phyloP scores from a whole-genome alignment of 2,113 vertebrate genomes.

The Phylloscopus trochiloides region DNA sequence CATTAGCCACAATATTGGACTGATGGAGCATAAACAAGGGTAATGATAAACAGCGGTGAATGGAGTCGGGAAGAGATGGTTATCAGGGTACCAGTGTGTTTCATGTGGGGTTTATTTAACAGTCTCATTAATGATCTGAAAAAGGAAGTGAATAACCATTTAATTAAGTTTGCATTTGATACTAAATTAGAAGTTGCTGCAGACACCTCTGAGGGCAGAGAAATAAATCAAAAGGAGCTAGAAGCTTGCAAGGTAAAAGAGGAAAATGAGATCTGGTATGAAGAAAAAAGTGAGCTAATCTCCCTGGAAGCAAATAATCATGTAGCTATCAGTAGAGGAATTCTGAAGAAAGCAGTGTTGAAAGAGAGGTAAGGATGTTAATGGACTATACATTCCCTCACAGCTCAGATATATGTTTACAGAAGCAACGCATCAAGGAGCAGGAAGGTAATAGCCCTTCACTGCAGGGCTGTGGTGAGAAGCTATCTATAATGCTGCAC shows the following conservation, averaged over 20 bases:
- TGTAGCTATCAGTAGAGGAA: not conserved
- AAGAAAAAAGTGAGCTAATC: not conserved
- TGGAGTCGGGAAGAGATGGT: not conserved
- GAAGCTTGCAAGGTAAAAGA: conserved; percentile 3
- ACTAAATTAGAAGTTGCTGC: conserved; percentile 55
- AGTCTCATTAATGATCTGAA: conserved; percentile 54
- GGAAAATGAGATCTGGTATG: conserved; percentile 44
- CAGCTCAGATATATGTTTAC: conserved; percentile 20
- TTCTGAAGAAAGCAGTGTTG: conserved; percentile 21
- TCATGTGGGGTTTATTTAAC: conserved; percentile 52
- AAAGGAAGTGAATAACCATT: conserved; percentile 55
- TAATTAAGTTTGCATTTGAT: conserved; percentile 60
- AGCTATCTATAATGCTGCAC: conserved; percentile 33
- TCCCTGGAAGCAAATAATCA: conserved; percentile 31
- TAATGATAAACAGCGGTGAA: conserved; percentile 31
- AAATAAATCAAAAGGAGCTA: conserved; percentile 59
- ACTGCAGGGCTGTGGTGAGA: conserved; percentile 1
- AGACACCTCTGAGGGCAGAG: conserved; percentile 22
- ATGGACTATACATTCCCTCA: conserved; percentile 46
- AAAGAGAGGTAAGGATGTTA: conserved; percentile 42
- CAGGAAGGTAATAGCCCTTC: conserved; percentile 42
- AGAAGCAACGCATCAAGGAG: conserved; percentile 27
- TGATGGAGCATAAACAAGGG: conserved; percentile 43
- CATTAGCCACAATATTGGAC: conserved; percentile 24
- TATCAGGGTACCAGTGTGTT: conserved; percentile 39